Base-by-base conservation (phyloP, 2,888 invertebrate species). In the Amblyjoppa proteus region DNA sequence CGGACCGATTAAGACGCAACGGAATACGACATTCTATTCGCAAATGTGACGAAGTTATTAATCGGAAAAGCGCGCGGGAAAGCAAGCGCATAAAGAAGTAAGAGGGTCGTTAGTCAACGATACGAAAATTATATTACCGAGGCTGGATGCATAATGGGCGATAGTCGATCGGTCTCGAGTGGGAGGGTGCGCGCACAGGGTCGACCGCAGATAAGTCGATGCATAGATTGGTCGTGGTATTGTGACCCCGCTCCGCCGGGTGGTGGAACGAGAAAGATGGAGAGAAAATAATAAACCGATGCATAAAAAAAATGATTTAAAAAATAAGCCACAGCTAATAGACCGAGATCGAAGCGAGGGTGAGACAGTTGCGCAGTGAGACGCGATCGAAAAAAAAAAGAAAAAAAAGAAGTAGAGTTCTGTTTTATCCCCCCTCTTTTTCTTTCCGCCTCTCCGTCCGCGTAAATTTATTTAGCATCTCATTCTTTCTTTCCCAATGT, bases 141-240 rank as follows among this genome's bases (percentile, higher is more conserved):
- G 81, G 77, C 51, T 70, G 75, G 16, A 74, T 49, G 45, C 28
- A 75, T 79, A 84, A 82, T 75, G 78, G 69, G 31, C 51, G 38
- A 73, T 25, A 64, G 71, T 73, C 66, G 75, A 70, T 58, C 11
- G 49, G 64, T 13, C 9, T 64, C 25, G 25, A 45, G 66, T 41
- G 68, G 25, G 61, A 38, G 73, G 83, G 74, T 80, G 58, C 66
- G 66, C 51, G 58, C 34, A 70, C 77, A 84, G 85, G 84, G 82
- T 81, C 85, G 87, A 82, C 64, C 13, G 45, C 5, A 73, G 82
- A 88, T 84, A 85, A 88, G 85, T 84, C 79, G 81, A 82, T 82
- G 80, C 70, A 82, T 80, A 80, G 75, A 84, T 81, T 74, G 81
- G 58, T 68, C 58, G 73, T 69, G 61, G 61, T 69, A 81, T n/a